These are phyloP conservation scores for Phataginus tetradactyla DNA, from an alignment of 2,797 vertebrate species.

Conservation along the genomic window DNA sequence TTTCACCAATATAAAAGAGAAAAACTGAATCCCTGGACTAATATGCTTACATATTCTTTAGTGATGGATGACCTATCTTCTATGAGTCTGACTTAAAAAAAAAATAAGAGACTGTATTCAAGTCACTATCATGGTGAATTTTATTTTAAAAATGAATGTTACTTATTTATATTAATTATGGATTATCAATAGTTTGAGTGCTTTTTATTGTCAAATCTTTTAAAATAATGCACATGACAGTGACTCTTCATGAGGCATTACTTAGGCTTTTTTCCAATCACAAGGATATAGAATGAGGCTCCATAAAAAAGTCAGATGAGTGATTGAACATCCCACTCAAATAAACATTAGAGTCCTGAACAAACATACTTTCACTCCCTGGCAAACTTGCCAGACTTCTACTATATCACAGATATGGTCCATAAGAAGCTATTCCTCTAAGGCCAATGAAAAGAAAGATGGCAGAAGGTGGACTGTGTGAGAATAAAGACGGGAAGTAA, in stretches of 20 bases:
- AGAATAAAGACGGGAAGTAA: neutral
- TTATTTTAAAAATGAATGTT: constrained; percentile 42
- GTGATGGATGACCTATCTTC: neutral
- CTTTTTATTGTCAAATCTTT: constrained; percentile 49
- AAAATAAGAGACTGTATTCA: neutral
- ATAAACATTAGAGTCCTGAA: constrained; percentile 54
- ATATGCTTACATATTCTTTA: neutral
- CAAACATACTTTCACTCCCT: neutral
- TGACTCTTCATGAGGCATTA: constrained; percentile 51
- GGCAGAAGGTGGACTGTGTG: neutral
- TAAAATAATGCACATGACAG: constrained; percentile 55
- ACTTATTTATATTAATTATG: constrained; percentile 47
- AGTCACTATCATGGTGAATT: constrained; percentile 12
- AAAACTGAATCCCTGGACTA: neutral
- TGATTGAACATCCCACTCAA: constrained; percentile 54
- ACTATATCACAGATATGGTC: neutral
- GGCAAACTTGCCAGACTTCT: neutral
- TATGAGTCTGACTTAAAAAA: constrained; percentile 21
- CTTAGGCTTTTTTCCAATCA: constrained; percentile 51
- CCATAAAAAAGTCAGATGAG: constrained; percentile 67
- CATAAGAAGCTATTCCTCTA: constrained; percentile 4
- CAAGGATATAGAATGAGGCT: constrained; percentile 47
- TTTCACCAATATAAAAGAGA: neutral
- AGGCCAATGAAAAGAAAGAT: neutral
- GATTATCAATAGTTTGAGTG: constrained; percentile 57